Conservation (phyloP, 30 jellyfish, hydroid and myxozoan genomes). For the Turritopsis dohrnii region DNA sequence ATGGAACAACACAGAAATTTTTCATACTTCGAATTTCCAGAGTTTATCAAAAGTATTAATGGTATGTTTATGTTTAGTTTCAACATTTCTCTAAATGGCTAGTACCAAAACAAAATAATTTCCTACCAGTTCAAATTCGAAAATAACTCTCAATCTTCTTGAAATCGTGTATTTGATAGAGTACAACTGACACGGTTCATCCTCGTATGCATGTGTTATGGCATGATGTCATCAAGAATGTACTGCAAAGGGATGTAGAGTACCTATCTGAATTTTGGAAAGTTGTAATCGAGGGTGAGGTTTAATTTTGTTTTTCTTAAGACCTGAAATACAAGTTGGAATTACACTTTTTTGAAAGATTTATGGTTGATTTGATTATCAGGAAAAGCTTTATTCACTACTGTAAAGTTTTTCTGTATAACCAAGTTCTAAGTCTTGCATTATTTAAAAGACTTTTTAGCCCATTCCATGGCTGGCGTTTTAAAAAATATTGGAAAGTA, state of each 20-base stretch:
- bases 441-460: no score
- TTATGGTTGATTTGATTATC: no score
- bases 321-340: not conserved
- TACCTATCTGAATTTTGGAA: conserved; percentile 51
- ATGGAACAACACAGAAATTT: not conserved
- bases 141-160: not conserved
- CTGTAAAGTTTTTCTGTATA: no score
- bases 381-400: no score
- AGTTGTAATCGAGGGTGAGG: conserved; percentile 68
- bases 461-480: no score
- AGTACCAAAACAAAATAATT: not conserved
- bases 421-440: no score
- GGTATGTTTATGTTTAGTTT: not conserved
- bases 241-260: not conserved
- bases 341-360: not conserved
- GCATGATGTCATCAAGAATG: conserved; percentile 37
- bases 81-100: not conserved
- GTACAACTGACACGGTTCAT: conserved; percentile 53
- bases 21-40: not conserved
- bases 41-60: conserved; percentile 21
- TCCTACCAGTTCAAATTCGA: not conserved
- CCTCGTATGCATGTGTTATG: conserved; percentile 78
- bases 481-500: no score
- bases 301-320: not conserved
- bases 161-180: conserved; percentile 21